These are phyloP conservation scores for Vireo griseus DNA, from an alignment of 2,797 vertebrate genomes.

Conservation along the genomic window DNA sequence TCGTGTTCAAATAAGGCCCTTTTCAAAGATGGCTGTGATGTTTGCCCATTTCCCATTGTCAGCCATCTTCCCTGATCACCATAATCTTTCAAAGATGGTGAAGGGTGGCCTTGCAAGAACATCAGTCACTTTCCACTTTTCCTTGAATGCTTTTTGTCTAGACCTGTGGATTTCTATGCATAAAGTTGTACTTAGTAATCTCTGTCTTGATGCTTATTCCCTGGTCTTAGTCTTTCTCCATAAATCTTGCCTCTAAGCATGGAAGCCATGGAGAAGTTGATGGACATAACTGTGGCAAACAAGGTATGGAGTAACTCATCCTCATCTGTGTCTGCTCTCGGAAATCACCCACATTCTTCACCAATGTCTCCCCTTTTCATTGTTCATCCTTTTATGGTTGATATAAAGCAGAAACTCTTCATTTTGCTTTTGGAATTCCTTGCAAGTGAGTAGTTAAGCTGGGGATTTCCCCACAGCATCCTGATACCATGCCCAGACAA, in stretches of 20 bases:
- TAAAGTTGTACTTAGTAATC: neutral
- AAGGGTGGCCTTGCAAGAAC: neutral
- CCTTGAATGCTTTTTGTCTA: neutral
- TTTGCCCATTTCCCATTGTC: neutral
- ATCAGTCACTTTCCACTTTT: neutral
- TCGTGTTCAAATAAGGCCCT: neutral
- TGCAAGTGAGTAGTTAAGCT: neutral
- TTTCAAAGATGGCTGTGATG: neutral
- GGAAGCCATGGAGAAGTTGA: neutral
- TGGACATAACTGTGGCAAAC: neutral
- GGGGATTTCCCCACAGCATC: neutral
- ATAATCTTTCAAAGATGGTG: neutral
- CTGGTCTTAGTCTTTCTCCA: neutral
- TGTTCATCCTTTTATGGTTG: fast-evolving
- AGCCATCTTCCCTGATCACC: neutral
- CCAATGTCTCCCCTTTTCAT: neutral
- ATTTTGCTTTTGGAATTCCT: neutral
- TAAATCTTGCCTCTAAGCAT: neutral
- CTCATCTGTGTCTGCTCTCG: neutral
- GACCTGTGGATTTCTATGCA: fast-evolving
- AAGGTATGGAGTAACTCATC: neutral
- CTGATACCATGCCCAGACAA: fast-evolving
- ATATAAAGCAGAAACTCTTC: neutral
- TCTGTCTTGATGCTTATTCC: neutral
- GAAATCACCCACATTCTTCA: neutral